These are phyloP conservation scores for Telenomus remus DNA, from an alignment of 1,140 invertebrate species.

Conservation along the genomic window DNA sequence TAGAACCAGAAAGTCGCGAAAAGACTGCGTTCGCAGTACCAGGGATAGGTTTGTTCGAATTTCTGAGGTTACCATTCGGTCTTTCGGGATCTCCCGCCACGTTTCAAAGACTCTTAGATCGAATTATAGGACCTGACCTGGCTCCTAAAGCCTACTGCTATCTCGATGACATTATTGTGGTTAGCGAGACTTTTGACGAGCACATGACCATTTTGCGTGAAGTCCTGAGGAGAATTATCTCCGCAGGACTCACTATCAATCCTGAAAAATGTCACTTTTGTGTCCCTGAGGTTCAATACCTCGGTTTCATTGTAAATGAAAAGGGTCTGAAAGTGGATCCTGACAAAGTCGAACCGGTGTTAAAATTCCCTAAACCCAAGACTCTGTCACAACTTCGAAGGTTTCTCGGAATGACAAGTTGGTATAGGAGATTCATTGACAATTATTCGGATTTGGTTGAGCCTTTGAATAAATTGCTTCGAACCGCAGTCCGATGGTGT, in stretches of 20 bases:
- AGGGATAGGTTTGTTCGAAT: slow-evolving; percentile 67
- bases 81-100: slow-evolving; percentile 65
- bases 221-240: slow-evolving; percentile 26
- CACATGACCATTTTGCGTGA: slow-evolving; percentile 45
- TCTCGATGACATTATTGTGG: slow-evolving; percentile 65
- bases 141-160: slow-evolving; percentile 58
- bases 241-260: slow-evolving; percentile 50
- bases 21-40: slow-evolving; percentile 73
- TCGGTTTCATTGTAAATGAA: slow-evolving; percentile 43
- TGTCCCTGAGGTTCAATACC: slow-evolving; percentile 47
- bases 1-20: slow-evolving; percentile 33
- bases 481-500: not conserved
- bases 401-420: slow-evolving; percentile 64
- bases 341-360: slow-evolving; percentile 58
- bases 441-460: slow-evolving; percentile 58
- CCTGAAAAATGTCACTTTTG: slow-evolving; percentile 54
- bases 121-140: slow-evolving; percentile 60
- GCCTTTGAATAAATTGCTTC: slow-evolving; percentile 43
- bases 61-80: slow-evolving; percentile 71
- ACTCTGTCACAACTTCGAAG: slow-evolving; percentile 60
- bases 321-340: slow-evolving; percentile 59
- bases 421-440: slow-evolving; percentile 65
- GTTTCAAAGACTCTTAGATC: slow-evolving; percentile 67
- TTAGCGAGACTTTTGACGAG: slow-evolving; percentile 61
- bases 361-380: slow-evolving; percentile 60